A percentile compares a stretch with the other conserved stretches of the same genome.
Evolutionary conservation across 2,888 invertebrate genomes (phyloP).

Genomic region (Rotaria magnacalcarata): DNA sequence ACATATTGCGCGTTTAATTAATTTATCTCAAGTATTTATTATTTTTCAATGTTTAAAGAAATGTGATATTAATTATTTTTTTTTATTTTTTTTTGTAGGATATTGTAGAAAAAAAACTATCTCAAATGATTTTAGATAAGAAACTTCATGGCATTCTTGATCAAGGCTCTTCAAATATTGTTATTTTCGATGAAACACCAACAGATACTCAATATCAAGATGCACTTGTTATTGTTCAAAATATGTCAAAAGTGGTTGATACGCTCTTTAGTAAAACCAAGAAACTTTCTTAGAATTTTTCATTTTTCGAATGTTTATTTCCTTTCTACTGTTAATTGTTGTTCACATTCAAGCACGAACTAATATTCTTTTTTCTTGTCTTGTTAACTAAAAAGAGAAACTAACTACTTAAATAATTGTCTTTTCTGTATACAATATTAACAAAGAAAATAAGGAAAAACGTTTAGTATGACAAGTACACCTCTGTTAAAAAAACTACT

Average conservation of each 20-base stretch:
- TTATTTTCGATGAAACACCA: constrained; percentile 89
- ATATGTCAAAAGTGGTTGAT: constrained; percentile 99
- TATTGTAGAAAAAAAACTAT: constrained; percentile 93
- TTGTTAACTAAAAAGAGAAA: not conserved
- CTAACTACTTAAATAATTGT: no score
- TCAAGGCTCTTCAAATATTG: constrained; percentile 93
- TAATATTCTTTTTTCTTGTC: not conserved
- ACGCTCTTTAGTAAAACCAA: constrained; percentile 97
- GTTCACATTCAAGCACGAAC: not conserved
- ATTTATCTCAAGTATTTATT: constrained; percentile 56
- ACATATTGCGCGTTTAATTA: constrained; percentile 83
- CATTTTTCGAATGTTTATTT: constrained; percentile 4
- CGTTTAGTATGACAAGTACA: no score
- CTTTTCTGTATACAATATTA: no score
- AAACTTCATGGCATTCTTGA: constrained; percentile 90
- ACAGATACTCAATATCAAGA: constrained; percentile 95
- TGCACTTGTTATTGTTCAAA: constrained; percentile 91
- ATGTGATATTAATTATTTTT: no score
- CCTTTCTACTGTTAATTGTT: constrained; percentile 16
- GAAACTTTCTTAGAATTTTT: constrained; percentile 66
- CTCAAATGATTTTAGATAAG: constrained; percentile 98
- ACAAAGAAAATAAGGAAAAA: no score
- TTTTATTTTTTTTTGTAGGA: constrained; percentile 62
- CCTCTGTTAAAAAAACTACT: no score
- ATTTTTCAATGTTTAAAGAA: not conserved